Percentiles rank a stretch among this genome's conserved stretches.
Conservation (phyloP, 1,140 invertebrate species). For the Eciton burchellii region DNA sequence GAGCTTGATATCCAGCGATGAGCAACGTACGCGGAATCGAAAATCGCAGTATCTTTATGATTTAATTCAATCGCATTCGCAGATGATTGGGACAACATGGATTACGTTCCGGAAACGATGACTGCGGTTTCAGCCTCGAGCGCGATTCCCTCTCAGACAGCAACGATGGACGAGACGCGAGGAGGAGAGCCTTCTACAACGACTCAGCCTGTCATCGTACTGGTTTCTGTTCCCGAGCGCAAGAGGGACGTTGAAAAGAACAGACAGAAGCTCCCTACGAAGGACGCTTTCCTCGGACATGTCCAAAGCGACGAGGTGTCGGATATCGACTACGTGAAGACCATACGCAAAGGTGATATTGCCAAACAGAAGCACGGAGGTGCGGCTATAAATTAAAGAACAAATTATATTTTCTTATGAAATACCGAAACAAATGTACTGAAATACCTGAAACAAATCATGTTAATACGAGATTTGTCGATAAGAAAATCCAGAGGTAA, state of each 20-base stretch:
- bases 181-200: constrained; percentile 47
- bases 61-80: background rate
- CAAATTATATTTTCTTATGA: too few species aligned
- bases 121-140: constrained; percentile 11
- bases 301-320: constrained; percentile 45
- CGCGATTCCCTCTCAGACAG: constrained; percentile 6
- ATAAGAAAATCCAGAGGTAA: too few species aligned
- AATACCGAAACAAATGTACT: too few species aligned
- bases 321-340: constrained; percentile 78
- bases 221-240: constrained; percentile 68
- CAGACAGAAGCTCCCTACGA: constrained; percentile 51
- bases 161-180: background rate
- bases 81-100: background rate
- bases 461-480: too few species aligned
- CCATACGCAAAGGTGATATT: constrained; percentile 74
- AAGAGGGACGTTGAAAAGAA: constrained; percentile 51
- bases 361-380: background rate
- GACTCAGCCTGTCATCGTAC: constrained; percentile 59
- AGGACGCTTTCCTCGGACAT: constrained; percentile 49
- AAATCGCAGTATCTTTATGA: background rate
- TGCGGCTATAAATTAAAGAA: background rate
- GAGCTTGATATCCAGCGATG: background rate
- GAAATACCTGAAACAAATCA: too few species aligned
- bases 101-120: constrained; percentile 37
- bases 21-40: background rate